Evolutionary conservation across 2,888 invertebrate species (phyloP).

Genomic region (Coenonympha glycerion): DNA sequence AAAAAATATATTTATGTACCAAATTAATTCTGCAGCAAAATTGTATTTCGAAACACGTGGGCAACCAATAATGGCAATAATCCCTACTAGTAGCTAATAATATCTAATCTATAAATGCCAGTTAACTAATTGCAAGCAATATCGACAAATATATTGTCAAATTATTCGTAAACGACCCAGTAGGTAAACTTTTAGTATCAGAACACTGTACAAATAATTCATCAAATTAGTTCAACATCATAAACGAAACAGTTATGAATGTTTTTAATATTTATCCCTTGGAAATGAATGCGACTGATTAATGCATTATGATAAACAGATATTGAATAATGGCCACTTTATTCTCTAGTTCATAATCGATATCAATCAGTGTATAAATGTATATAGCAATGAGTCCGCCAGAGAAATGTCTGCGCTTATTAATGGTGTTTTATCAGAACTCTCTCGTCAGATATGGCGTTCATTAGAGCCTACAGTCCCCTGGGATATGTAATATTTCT

Average conservation of each 20-base stretch:
- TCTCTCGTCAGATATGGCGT: constrained; percentile 26
- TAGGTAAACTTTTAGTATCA: background rate
- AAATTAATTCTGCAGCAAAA: background rate
- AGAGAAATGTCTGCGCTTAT: constrained; percentile 24
- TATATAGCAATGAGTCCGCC: constrained; percentile 18
- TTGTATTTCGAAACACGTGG: background rate
- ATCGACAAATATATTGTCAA: constrained; percentile 10
- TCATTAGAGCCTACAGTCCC: constrained; percentile 22
- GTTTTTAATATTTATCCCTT: constrained; percentile 25
- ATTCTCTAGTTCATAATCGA: constrained; percentile 27
- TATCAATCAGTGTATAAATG: constrained; percentile 30
- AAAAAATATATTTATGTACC: too few species aligned
- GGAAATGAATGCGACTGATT: constrained; percentile 22
- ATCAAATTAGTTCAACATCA: constrained; percentile 24
- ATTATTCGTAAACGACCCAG: constrained; percentile 7
- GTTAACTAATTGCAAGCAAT: background rate
- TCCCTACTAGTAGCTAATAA: background rate
- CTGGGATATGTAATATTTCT: constrained; percentile 6
- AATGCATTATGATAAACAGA: constrained; percentile 29
- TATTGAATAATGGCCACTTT: constrained; percentile 29
- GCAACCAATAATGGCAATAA: too few species aligned
- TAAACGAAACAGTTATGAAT: constrained; percentile 24
- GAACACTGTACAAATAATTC: constrained; percentile 23
- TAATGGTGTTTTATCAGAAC: constrained; percentile 25
- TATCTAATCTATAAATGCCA: background rate